Conservation (phyloP, 2,113 vertebrate genomes). For the Otocyon megalotis region DNA sequence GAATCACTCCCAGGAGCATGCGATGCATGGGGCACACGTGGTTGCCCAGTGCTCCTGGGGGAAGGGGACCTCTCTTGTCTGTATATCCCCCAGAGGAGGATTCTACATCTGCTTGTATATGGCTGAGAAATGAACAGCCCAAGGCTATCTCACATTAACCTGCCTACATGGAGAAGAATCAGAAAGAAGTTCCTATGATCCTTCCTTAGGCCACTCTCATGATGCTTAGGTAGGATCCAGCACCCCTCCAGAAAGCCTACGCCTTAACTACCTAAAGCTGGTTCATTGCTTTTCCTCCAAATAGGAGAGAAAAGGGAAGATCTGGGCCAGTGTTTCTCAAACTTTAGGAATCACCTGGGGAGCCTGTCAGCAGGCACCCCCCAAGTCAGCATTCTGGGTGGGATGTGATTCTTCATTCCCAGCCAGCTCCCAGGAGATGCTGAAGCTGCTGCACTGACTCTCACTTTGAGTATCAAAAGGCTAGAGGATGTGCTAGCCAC, state of each 20-base stretch:
- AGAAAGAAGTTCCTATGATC: neutral
- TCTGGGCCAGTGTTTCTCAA: neutral
- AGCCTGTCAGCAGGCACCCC: neutral
- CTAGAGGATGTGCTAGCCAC: neutral
- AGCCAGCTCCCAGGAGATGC: neutral
- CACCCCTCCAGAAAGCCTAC: neutral
- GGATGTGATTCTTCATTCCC: neutral
- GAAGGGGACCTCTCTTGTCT: neutral
- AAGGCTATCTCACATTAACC: neutral
- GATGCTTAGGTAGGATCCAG: neutral
- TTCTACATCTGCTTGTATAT: neutral
- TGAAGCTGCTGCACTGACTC: neutral
- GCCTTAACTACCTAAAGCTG: neutral
- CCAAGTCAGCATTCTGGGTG: neutral
- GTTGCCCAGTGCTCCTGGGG: neutral
- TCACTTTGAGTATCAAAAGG: neutral
- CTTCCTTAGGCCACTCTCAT: neutral
- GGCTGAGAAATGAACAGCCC: neutral
- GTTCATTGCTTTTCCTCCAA: neutral
- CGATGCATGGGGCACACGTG: rapidly evolving
- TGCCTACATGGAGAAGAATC: neutral
- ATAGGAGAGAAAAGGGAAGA: neutral
- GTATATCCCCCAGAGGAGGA: neutral
- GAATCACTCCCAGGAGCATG: neutral
- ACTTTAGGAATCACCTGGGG: neutral